Base-by-base conservation (phyloP, 2,888 invertebrate species). In the Yponomeuta sedellus region DNA sequence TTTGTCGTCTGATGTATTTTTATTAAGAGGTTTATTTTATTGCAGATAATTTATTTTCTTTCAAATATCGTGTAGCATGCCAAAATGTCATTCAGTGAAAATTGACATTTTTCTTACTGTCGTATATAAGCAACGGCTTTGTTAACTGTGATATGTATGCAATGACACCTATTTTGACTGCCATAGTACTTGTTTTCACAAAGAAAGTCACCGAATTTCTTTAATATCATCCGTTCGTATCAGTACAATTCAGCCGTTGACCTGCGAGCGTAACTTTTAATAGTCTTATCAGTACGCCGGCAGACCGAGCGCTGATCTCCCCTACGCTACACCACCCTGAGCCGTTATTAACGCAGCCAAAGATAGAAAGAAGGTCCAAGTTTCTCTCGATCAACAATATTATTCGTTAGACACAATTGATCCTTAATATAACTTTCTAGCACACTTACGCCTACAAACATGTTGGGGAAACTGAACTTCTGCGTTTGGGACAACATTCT, bases 251-350 rank as follows among this genome's bases (percentile, higher is more conserved):
- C 84, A 79, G 77, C 71, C 79, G 74, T 77, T 77, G 78, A 80
- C 81, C 82, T 81, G 78, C 75, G 75, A 82, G 83, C 81, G 86
- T 85, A 86, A 91, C 85, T 91, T 91, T 86, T 88, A 88, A 90
- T 88, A 91, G 87, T 85, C 85, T 88, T 90, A 90, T 90, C 88
- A 82, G 86, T 81, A 75, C 80, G 78, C 77, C 73, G 76, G 77
- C 88, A 88, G 86, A 79, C 85, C 79, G 77, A 77, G 74, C 77
- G 78, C 75, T 77, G 72, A 78, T 79, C 82, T 77, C 76, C 76
- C 74, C 69, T 66, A 67, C 62, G 70, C 70, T 75, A 71, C 72
- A 73, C 71, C 77, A 52, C 77, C 74, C 79, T 80, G 80, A 77
- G 81, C 80, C 79, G 78, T 83, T 81, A 82, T 84, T 83, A 82